Percentiles rank a stretch among this genome's conserved stretches.
Evolutionary conservation across 2,888 invertebrate genomes (phyloP).

Genomic region (Blastobasis lacticolella): DNA sequence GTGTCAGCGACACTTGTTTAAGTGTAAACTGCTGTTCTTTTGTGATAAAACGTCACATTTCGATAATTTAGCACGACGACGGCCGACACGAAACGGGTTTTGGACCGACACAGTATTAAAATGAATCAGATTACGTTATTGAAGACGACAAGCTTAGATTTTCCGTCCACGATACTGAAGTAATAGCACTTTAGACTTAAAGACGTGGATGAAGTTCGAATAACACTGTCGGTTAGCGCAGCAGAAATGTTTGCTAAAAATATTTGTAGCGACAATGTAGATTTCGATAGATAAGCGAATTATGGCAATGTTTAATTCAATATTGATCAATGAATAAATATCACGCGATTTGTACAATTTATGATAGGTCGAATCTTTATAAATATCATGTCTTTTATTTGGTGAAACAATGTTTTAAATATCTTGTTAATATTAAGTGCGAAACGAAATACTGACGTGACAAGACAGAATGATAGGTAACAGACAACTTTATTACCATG

Average conservation of each 20-base stretch:
- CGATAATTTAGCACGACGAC: conserved; percentile 57
- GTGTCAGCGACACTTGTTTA: conserved; percentile 62
- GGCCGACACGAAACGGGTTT: conserved; percentile 32
- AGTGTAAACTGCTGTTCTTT: conserved; percentile 70
- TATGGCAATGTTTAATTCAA: conserved; percentile 16
- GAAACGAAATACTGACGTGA: conserved; percentile 19
- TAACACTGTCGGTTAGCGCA: no score
- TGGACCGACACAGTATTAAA: conserved; percentile 33
- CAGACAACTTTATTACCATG: conserved; percentile 42
- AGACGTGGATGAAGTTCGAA: neutral
- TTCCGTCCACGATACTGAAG: conserved; percentile 3
- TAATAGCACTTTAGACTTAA: conserved; percentile 11
- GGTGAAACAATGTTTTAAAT: no score
- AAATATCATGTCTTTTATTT: no score
- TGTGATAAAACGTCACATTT: conserved; percentile 65
- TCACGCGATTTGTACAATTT: conserved; percentile 7
- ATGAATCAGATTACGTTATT: conserved; percentile 38
- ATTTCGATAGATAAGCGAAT: conserved; percentile 21
- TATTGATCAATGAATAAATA: conserved; percentile 4
- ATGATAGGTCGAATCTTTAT: conserved; percentile 10
- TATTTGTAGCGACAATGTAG: conserved; percentile 5
- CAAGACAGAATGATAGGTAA: conserved; percentile 36
- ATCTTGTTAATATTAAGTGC: conserved; percentile 6
- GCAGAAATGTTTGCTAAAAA: no score
- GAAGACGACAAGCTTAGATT: conserved; percentile 20